Evolutionary conservation across 2,888 invertebrate species (phyloP), one percentile per base, ranked within the genome.

Genomic region (Caenorhabditis afra): DNA sequence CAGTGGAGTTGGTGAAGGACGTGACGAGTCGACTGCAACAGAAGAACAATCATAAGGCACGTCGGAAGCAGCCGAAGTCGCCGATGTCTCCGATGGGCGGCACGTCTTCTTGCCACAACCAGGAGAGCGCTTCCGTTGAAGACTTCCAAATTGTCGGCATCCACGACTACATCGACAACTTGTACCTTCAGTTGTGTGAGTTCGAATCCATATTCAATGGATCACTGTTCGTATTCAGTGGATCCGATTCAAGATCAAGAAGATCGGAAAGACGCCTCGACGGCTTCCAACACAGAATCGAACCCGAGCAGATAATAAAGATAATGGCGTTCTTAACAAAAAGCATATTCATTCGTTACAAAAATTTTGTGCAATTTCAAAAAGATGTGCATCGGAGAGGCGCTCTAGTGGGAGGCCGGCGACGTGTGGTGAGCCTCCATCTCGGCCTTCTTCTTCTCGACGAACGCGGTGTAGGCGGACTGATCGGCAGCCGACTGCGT

Each of bases 181-280:
- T 71, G 55, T 71, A 71, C 57, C 29, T 71, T 11, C 62, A 62
- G 49, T 49, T 71, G 23, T 41, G 71, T 71, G 18, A 71, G 71
- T 68, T 52, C 11, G 47, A 18, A 3, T n/a, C 8, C 14, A 10
- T 18, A 4, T 8, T 22, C 16, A 2, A 29, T n/a, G 8, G 22
- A 22, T 3, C 20, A 5, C 22, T 3, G 5, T 20, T 11, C 11
- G 49, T 22, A 22, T 49, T 20, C 22, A 49, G 49, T 49, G 22
- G 49, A 49, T 11, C 49, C 49, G 16, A 3, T 4, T 11, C 20
- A 12, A 22, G 49, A 49, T 16, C 18, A 12, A 11, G 49, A 49
- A 3, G 49, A 49, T 7, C 7, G 14, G 49, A 49, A 49, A 2
- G 45, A 20, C 22, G 22, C 3, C 20, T 11, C n/a, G 16, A 47